Evolutionary conservation across 2,797 vertebrate species (phyloP).

Genomic region (Melopsittacus undulatus): DNA sequence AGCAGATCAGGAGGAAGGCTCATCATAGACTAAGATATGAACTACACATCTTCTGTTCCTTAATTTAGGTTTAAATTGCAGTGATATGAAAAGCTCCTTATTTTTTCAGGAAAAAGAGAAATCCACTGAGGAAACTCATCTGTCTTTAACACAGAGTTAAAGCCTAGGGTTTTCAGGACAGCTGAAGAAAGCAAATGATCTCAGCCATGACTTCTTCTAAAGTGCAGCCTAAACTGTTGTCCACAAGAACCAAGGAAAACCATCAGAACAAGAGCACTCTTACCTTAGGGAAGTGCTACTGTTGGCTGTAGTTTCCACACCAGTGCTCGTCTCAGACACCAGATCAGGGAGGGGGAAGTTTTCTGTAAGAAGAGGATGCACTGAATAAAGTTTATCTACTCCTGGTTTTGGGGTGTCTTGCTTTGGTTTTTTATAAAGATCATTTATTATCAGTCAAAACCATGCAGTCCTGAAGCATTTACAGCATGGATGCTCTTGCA

Average conservation of each 20-base stretch:
- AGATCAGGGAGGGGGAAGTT: slow-evolving; percentile 94
- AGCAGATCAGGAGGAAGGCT: background rate
- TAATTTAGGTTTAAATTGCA: background rate
- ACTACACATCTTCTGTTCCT: background rate
- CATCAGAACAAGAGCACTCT: background rate
- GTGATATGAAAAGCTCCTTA: background rate
- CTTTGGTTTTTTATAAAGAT: background rate
- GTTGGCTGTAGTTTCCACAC: slow-evolving; percentile 90
- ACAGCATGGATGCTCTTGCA: background rate
- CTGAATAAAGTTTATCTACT: background rate
- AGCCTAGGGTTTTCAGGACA: background rate
- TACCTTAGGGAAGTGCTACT: slow-evolving; percentile 95
- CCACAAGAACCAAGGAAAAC: background rate
- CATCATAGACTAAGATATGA: background rate
- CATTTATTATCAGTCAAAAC: background rate
- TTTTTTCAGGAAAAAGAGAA: background rate
- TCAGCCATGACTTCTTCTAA: background rate
- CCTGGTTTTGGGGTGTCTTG: background rate
- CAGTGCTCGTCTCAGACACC: slow-evolving; percentile 91
- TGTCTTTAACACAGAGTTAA: background rate
- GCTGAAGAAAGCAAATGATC: background rate
- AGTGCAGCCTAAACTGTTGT: background rate
- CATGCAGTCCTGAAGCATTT: background rate
- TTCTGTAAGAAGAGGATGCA: slow-evolving; percentile 77
- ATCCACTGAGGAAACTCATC: background rate